Base-by-base conservation (phyloP, 1,140 invertebrate species). In the Sarcophaga peregrina region DNA sequence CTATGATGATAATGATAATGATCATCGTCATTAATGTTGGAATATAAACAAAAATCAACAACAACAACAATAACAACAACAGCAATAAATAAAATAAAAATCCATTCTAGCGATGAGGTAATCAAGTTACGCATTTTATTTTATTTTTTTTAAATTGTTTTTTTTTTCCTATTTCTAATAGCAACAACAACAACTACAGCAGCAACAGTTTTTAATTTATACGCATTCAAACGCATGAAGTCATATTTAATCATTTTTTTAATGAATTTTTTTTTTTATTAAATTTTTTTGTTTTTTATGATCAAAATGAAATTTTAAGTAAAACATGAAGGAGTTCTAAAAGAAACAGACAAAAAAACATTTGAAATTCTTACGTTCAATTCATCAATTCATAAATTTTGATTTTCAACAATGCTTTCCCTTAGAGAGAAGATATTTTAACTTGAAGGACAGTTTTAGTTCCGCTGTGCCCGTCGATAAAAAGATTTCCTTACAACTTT, bases 141-240 rank as follows among this genome's bases (percentile, higher is more conserved):
- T 37, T 37, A 37, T 2, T 37, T 37, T 37, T 37, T 37, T 37
- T 37, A 37, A 37, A 37, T 37, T n/a, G n/a, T 58, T 62, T 62
- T 68, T 20, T 68, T 58, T 58, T 15, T 58, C 11, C 54, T 58
- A n/a, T 58, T 11, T 58, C 7, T 2, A 58, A 58, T n/a, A 58
- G n/a, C 9, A 25, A 25, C 17, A 10, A 20, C 7, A 68, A 68
- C 7, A 68, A 20, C 9, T 20, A 68, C 6, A 68, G 17, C 62
- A 68, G 17, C 62, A 68, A 8, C 62, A 68, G 20, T 68, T 20
- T 20, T 68, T 20, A 37, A 68, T 68, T 68, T 20, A 68, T 68
- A 68, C 62, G 62, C 62, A 68, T 68, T 20, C 62, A 68, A 68
- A 68, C 62, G 62, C 62, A 68, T 68, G 17, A 68, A 68, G 62